Evolutionary conservation across 2,888 invertebrate genomes (phyloP), one percentile per base, ranked within the genome.

Genomic region (Leistus spinibarbis): DNA sequence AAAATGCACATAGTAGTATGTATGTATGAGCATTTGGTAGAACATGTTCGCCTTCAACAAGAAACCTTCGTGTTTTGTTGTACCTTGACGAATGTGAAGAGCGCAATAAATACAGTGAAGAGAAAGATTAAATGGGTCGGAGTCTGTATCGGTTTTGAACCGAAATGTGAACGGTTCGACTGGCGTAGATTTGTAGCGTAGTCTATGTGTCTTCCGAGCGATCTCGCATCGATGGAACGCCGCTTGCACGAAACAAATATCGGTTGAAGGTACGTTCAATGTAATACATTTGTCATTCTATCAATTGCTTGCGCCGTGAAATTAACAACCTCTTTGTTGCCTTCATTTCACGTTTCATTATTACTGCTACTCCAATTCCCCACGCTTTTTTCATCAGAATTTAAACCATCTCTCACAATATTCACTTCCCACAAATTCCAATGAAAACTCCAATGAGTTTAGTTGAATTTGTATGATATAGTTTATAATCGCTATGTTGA

Each of bases 231-330:
- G n/a, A n/a, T 40, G 10, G 40, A 13, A 40, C 13, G 40, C 40
- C 13, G 3, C 40, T 40, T 40, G 40, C 10, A 60, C 70, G 54
- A 24, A 71, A 71, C 71, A 53, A 63, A 64, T 53, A 71, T 71
- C 71, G 62, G 63, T 64, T 63, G 71, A 71, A 64, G 40, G 71
- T 64, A 40, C 65, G 66, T 65, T 66, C 56, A 72, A 72, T 72
- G 72, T 65, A 66, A 40, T 65, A 22, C 72, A 72, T 72, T 72
- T 72, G 66, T 72, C 72, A 72, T 65, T 66, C 72, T 72, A 57
- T 72, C 72, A 72, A 72, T 72, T 72, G 72, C 66, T 40, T 19
- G 27, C 56, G 23, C 57, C 56, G 40, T 40, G 72, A 56, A 72
- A 72, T 72, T 72, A 72, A 72, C 72, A 72, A 53, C 23, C 66